Percentiles rank a stretch among this genome's conserved stretches.
These are phyloP conservation scores for Parnassius orleans DNA, from an alignment of 2,888 invertebrate genomes.

Conservation along the genomic window DNA sequence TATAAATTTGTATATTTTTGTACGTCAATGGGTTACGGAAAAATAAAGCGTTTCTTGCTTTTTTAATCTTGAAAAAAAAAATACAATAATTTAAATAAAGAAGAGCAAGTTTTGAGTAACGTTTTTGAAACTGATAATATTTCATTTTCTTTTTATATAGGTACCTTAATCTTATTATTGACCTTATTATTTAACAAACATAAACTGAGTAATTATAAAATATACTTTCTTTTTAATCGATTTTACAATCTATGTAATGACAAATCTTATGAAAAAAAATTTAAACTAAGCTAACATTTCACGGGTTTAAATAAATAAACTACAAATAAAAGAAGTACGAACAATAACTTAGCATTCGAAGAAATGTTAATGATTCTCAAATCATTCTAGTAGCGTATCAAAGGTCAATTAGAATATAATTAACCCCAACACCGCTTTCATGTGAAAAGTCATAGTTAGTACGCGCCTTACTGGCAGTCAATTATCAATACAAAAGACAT, in stretches of 20 bases:
- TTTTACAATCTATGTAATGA: no score
- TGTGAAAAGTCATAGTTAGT: slow-evolving; percentile 8
- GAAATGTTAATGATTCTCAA: slow-evolving; percentile 6
- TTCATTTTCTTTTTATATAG: background rate
- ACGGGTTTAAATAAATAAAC: no score
- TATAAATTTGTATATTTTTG: no score
- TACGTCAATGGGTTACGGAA: no score
- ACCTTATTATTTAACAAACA: no score
- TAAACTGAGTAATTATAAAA: no score
- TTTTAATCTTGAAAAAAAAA: no score
- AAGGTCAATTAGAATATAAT: slow-evolving; percentile 16
- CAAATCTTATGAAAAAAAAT: no score
- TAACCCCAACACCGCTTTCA: slow-evolving; percentile 15
- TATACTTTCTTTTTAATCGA: no score
- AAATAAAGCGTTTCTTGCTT: no score
- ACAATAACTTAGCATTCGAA: slow-evolving; percentile 5
- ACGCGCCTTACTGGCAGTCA: background rate
- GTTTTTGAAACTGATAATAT: background rate
- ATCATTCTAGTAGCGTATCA: slow-evolving; percentile 5
- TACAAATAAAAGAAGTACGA: background rate
- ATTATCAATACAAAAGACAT: slow-evolving; percentile 13
- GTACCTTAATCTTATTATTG: slow-evolving; percentile 11
- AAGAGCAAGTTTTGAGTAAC: background rate
- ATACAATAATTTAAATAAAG: no score
- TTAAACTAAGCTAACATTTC: no score